Evolutionary conservation across 2,113 vertebrate genomes (phyloP).

Genomic region (Solea solea): DNA sequence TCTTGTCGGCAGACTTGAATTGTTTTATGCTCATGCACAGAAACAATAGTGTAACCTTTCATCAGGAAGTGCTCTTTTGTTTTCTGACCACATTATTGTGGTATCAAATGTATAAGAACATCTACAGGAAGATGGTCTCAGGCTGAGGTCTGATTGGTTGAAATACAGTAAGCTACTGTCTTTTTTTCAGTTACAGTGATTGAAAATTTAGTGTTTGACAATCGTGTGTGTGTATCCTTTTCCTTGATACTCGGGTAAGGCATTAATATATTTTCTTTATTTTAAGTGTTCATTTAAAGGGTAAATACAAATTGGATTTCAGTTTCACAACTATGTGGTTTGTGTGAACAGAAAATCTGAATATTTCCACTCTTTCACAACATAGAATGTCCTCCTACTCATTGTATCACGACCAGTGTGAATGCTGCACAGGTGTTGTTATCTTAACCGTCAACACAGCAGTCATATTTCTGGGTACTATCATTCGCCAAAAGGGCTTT

Average conservation of each 20-base stretch:
- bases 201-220: constrained; percentile 2
- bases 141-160: constrained; percentile 27
- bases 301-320: background rate
- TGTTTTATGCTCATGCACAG: background rate
- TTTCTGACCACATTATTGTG: constrained; percentile 45
- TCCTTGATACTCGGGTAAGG: constrained; percentile 26
- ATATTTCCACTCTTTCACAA: background rate
- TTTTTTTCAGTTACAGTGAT: background rate
- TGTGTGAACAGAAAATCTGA: no score
- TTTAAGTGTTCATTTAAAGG: background rate
- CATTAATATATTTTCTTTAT: background rate
- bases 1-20: constrained; percentile 3
- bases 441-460: constrained; percentile 39
- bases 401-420: constrained; percentile 18
- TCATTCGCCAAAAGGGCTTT: constrained; percentile 8
- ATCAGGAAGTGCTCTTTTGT: constrained; percentile 19
- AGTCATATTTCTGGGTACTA: constrained; percentile 38
- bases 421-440: constrained; percentile 31
- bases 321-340: background rate
- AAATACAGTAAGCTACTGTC: background rate
- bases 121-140: constrained; percentile 35
- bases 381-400: constrained; percentile 9
- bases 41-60: background rate
- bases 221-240: background rate
- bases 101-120: background rate